A percentile compares a stretch with the other conserved stretches of the same genome.
Evolutionary conservation across 1,140 invertebrate genomes (phyloP).

Genomic region (Brachionus asplanchnoidis): DNA sequence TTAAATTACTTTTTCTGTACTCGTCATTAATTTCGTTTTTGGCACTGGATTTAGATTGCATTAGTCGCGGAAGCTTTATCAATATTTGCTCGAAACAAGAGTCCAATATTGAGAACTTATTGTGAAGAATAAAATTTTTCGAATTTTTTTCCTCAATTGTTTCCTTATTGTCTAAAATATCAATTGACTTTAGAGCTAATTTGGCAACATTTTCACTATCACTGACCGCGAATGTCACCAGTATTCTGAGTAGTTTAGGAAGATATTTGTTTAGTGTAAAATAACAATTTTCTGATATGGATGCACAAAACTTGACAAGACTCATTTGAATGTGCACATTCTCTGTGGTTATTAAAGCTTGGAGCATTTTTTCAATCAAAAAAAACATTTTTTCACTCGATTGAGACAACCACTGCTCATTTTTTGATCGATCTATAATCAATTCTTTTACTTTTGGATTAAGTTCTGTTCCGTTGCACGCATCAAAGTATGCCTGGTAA

Average conservation of each 20-base stretch:
- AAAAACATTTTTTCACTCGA: slow-evolving; percentile 32
- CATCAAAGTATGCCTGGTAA: not conserved
- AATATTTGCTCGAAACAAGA: slow-evolving; percentile 26
- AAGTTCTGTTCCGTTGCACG: not conserved
- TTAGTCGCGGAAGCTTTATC: not conserved
- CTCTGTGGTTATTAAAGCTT: not conserved
- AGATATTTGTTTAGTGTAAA: slow-evolving; percentile 28
- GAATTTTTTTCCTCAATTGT: not conserved
- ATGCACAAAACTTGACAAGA: not conserved
- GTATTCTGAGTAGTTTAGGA: not conserved
- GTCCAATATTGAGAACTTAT: slow-evolving; percentile 3
- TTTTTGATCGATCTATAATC: not conserved
- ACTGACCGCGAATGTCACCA: not conserved
- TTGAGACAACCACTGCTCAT: not conserved
- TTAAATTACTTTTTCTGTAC: not conserved
- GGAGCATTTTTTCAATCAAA: slow-evolving; percentile 19
- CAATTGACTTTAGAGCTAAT: not conserved
- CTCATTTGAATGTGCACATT: not conserved
- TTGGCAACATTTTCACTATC: not conserved
- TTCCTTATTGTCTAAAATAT: not conserved
- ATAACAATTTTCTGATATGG: not conserved
- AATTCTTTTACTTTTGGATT: not conserved
- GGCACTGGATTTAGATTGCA: not conserved
- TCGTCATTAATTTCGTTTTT: not conserved
- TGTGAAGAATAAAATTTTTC: not conserved